These are phyloP conservation scores for Pseudobourletiella spinata DNA, from an alignment of 1,140 invertebrate genomes.

Conservation along the genomic window DNA sequence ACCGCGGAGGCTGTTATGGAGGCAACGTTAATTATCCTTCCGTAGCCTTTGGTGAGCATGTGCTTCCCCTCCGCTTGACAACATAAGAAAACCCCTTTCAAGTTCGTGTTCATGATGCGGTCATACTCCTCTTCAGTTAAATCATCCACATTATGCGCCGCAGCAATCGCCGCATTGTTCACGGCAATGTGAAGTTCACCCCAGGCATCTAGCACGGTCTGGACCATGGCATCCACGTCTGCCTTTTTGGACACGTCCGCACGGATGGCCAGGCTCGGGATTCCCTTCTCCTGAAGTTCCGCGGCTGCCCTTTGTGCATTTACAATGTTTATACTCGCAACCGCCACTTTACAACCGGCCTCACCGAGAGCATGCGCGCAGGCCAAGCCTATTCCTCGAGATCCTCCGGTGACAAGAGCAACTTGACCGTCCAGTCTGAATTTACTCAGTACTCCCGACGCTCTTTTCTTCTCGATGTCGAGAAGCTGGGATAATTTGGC, in stretches of 20 bases:
- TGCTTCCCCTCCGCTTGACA: slow-evolving; percentile 28
- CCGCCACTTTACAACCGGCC: slow-evolving; percentile 27
- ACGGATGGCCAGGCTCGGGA: slow-evolving; percentile 27
- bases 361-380: slow-evolving; percentile 18
- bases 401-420: slow-evolving; percentile 24
- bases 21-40: slow-evolving; percentile 30
- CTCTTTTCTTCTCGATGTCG: background rate
- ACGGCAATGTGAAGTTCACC: slow-evolving; percentile 33
- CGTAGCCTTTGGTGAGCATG: slow-evolving; percentile 29
- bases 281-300: slow-evolving; percentile 25
- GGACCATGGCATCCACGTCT: slow-evolving; percentile 30
- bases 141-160: slow-evolving; percentile 6
- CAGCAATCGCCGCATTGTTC: slow-evolving; percentile 34
- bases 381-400: background rate
- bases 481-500: background rate
- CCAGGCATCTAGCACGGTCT: slow-evolving; percentile 23
- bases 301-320: slow-evolving; percentile 18
- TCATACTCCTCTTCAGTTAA: slow-evolving; percentile 22
- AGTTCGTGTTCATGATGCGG: slow-evolving; percentile 21
- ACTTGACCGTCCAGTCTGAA: slow-evolving; percentile 32
- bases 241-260: slow-evolving; percentile 33
- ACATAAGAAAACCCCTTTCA: slow-evolving; percentile 32
- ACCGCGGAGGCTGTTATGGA: slow-evolving; percentile 28
- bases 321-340: slow-evolving; percentile 20
- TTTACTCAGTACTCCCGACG: slow-evolving; percentile 25